A percentile compares a stretch with the other conserved stretches of the same genome.
phyloP scores from a whole-genome alignment of 2,888 invertebrate species.

The Pollenia angustigena region DNA sequence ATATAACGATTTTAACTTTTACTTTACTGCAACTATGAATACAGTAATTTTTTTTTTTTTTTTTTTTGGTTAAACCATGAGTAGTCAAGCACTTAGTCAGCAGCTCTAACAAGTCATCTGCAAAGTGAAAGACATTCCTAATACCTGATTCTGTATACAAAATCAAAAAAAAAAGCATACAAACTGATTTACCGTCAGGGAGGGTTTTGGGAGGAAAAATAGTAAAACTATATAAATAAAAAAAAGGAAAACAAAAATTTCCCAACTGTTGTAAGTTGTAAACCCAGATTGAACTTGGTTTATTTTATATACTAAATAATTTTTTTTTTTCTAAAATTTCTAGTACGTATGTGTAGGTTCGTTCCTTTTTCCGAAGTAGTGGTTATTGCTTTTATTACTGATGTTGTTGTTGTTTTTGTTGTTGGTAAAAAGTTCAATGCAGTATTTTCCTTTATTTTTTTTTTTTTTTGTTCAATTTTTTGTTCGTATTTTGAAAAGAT shows the following conservation, averaged over 20 bases:
- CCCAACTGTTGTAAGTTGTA: slow-evolving; percentile 63
- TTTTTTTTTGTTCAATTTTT: slow-evolving; percentile 11
- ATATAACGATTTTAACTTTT: slow-evolving; percentile 4
- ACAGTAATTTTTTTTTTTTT: slow-evolving; percentile 12
- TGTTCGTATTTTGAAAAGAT: slow-evolving; percentile 78
- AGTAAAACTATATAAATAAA: slow-evolving; percentile 20
- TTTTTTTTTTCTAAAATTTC: slow-evolving; percentile 15
- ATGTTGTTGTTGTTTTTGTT: slow-evolving; percentile 43
- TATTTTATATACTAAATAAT: slow-evolving; percentile 41
- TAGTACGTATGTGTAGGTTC: slow-evolving; percentile 62
- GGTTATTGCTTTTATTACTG: slow-evolving; percentile 20
- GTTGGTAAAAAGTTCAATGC: slow-evolving; percentile 68
- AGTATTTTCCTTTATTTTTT: slow-evolving; percentile 44
- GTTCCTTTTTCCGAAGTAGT: slow-evolving; percentile 38
- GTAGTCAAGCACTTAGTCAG: slow-evolving; percentile 70
- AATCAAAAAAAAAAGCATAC: slow-evolving; percentile 9
- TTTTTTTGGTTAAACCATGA: slow-evolving; percentile 19
- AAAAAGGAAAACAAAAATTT: slow-evolving; percentile 43
- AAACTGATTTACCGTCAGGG: slow-evolving; percentile 48
- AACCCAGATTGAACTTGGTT: slow-evolving; percentile 64
- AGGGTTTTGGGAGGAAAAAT: slow-evolving; percentile 25
- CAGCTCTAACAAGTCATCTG: slow-evolving; percentile 74
- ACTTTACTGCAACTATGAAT: slow-evolving; percentile 25
- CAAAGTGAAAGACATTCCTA: slow-evolving; percentile 73
- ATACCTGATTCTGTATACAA: slow-evolving; percentile 64